These are phyloP conservation scores for Percopsis transmontana DNA, from an alignment of 2,113 vertebrate species.

Conservation along the genomic window DNA sequence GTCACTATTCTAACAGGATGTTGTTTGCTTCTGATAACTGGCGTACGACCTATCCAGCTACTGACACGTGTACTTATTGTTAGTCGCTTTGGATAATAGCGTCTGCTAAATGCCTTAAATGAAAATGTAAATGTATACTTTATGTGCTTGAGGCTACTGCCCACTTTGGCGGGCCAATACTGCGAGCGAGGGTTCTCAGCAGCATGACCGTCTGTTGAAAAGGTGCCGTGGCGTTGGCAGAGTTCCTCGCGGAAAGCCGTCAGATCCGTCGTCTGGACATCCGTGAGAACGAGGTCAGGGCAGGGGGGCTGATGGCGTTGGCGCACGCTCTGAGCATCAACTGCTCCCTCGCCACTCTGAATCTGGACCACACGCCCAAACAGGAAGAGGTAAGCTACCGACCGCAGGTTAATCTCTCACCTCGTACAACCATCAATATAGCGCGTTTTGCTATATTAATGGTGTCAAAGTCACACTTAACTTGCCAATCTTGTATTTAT, in stretches of 20 bases:
- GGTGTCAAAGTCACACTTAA: too few species aligned
- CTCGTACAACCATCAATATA: background rate
- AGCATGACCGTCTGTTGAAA: background rate
- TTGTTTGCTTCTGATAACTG: too few species aligned
- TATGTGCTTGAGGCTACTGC: too few species aligned
- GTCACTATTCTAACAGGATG: too few species aligned
- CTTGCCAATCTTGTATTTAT: too few species aligned
- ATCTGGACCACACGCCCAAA: conserved; percentile 58
- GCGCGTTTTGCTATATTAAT: background rate
- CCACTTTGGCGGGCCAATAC: too few species aligned
- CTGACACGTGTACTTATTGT: too few species aligned
- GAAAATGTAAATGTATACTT: too few species aligned
- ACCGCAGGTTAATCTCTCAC: background rate
- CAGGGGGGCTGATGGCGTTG: conserved; percentile 71
- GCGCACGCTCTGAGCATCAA: conserved; percentile 63
- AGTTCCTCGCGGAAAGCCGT: conserved; percentile 65
- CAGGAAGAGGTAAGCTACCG: conserved; percentile 63
- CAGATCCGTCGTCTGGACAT: conserved; percentile 64
- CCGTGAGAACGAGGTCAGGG: conserved; percentile 59
- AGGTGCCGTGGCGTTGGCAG: conserved; percentile 71
- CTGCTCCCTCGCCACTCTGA: conserved; percentile 56
- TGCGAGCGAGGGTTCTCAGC: too few species aligned
- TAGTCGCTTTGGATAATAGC: too few species aligned
- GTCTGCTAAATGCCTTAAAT: too few species aligned
- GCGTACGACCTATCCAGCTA: too few species aligned